A percentile compares a stretch with the other conserved stretches of the same genome.
phyloP scores from a whole-genome alignment of 2,797 vertebrate species.

The Melanotaenia boesemani region DNA sequence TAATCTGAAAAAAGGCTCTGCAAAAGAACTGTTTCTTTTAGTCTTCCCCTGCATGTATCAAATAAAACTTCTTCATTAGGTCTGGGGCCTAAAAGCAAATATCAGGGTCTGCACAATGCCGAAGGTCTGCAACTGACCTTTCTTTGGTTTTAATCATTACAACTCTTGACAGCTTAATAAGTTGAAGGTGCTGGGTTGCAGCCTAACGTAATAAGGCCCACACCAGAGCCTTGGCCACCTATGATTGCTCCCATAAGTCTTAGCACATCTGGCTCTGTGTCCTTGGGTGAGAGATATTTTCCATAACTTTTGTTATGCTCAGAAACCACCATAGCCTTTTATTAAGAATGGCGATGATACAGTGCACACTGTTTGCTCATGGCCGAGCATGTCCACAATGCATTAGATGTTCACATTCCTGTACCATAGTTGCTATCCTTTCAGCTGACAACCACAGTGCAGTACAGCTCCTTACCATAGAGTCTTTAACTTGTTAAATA shows the following conservation, averaged over 20 bases:
- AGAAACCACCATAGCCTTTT: constrained; percentile 87
- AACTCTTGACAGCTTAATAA: constrained; percentile 99
- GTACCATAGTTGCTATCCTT: constrained; percentile 53
- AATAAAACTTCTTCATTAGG: constrained; percentile 92
- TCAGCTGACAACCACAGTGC: constrained; percentile 48
- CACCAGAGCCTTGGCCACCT: constrained; percentile 94
- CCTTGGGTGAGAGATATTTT: constrained; percentile 97
- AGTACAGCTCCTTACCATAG: constrained; percentile 31
- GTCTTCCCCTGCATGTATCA: constrained; percentile 85
- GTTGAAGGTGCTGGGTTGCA: constrained; percentile 98
- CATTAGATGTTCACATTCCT: constrained; percentile 69
- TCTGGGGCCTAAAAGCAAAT: constrained; percentile 92
- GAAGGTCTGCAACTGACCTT: constrained; percentile 96
- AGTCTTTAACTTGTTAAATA: constrained; percentile 79
- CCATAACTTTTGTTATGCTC: constrained; percentile 93
- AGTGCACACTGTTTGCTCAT: constrained; percentile 81
- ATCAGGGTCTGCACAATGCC: constrained; percentile 90
- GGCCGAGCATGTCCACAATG: constrained; percentile 71
- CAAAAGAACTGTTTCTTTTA: constrained; percentile 89
- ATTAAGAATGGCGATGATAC: constrained; percentile 89
- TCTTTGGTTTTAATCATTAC: constrained; percentile 99
- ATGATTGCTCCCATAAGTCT: constrained; percentile 99
- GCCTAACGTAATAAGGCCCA: constrained; percentile 97
- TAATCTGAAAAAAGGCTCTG: constrained; percentile 66
- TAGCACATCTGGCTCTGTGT: constrained; percentile 95